Conservation (phyloP, 2,113 vertebrate genomes). For the Pachycephala philippinensis region DNA sequence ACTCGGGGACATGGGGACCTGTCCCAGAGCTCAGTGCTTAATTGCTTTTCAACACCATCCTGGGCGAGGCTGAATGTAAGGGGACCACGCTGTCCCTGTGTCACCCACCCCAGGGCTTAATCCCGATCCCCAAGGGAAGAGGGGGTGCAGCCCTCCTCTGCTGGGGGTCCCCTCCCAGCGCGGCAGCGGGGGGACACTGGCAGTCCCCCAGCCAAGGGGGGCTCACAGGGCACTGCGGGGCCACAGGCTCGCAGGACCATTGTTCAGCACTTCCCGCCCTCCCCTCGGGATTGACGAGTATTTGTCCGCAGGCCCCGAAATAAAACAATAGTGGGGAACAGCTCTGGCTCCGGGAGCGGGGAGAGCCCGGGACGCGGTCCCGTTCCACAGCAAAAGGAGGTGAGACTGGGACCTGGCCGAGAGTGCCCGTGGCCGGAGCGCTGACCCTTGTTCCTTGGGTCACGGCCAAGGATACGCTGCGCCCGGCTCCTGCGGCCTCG, state of each 20-base stretch:
- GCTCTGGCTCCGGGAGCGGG: background rate
- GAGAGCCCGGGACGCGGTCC: background rate
- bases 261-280: conserved; percentile 49
- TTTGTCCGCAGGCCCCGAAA: background rate
- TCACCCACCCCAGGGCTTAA: background rate
- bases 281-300: conserved; percentile 18
- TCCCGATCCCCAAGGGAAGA: background rate
- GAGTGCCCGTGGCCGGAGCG: fast-evolving
- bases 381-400: background rate
- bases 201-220: background rate
- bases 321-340: conserved; percentile 27
- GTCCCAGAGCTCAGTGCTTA: background rate
- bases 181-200: background rate
- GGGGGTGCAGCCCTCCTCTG: background rate
- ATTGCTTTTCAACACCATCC: conserved; percentile 35
- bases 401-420: fast-evolving
- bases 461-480: background rate
- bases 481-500: background rate
- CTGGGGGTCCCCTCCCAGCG: background rate
- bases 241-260: background rate
- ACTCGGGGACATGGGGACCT: background rate
- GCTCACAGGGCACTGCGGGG: background rate
- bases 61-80: background rate
- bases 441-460: background rate
- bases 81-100: fast-evolving